Percentiles rank a stretch among this genome's conserved stretches.
These are phyloP conservation scores for Helicoverpa armigera DNA, from an alignment of 1,140 invertebrate genomes.

Conservation along the genomic window DNA sequence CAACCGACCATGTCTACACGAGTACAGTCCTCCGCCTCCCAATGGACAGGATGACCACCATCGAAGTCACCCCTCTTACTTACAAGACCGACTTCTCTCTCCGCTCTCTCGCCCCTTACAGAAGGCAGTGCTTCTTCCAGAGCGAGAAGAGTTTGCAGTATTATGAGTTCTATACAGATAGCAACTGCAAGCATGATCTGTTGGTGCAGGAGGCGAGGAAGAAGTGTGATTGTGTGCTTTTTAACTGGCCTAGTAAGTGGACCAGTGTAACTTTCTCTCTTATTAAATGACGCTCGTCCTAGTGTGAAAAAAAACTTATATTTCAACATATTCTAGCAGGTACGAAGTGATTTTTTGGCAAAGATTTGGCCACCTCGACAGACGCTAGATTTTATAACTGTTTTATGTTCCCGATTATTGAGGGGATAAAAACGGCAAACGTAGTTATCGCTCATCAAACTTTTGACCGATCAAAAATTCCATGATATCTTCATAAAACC, in stretches of 20 bases:
- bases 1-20: constrained; percentile 76
- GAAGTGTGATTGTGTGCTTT: constrained; percentile 75
- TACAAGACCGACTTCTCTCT: constrained; percentile 76
- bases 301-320: no score
- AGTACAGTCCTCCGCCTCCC: constrained; percentile 77
- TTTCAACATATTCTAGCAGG: neutral
- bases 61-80: constrained; percentile 77
- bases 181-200: constrained; percentile 79
- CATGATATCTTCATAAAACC: no score
- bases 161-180: constrained; percentile 78
- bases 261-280: neutral
- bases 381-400: no score
- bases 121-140: constrained; percentile 88
- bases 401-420: no score
- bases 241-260: constrained; percentile 79
- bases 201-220: constrained; percentile 68
- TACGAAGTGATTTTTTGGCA: no score
- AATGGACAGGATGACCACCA: constrained; percentile 81
- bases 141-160: constrained; percentile 85
- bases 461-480: no score
- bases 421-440: no score
- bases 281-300: no score
- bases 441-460: no score
- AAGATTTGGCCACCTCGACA: no score
- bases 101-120: constrained; percentile 70